Base-by-base conservation (phyloP, 2,888 invertebrate species). In the Epinotia nisella region DNA sequence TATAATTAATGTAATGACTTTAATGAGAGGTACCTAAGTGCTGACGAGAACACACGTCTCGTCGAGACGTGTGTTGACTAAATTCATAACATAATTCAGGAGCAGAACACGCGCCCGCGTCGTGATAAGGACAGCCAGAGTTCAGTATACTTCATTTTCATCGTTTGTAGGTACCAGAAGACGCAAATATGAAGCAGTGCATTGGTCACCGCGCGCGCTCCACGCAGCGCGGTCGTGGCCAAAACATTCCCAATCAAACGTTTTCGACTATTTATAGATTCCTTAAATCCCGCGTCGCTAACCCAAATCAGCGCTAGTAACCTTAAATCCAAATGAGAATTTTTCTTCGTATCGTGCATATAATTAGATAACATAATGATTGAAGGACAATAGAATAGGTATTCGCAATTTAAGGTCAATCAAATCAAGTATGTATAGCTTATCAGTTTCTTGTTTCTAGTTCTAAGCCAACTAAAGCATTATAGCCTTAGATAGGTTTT, bases 181-280 rank as follows among this genome's bases (percentile, higher is more conserved):
- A 55, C 51, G 56, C 19, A 17, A 68, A 68, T 68, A 49, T 68
- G 59, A 55, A 49, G 29, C 72, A 39, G 49, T 62, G 61, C 41
- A 58, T 62, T 64, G 55, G 56, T 68, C 58, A 51, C 45, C 56
- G 11, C 55, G 60, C 55, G 60, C 71, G 29, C 53, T 24, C 53
- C 72, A 64, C 75, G 72, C 68, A 49, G 61, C 41, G 56, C 55
- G 17, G 21, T 65, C 75, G 64, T 65, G 75, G 53, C 68, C 72
- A 61, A 60, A 66, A 51, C 62, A 70, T 69, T 75, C 74, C 69
- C 71, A 60, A 75, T 74, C 49, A 68, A 75, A 74, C 56, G 66
- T 70, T 67, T 49, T 53, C 29, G 49, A 69, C 74, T 75, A 75
- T 75, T 71, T 71, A 62, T 74, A 75, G 41, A 65, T 56, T 74